Conservation (phyloP, 1,140 invertebrate species). For the Nasonia giraulti region DNA sequence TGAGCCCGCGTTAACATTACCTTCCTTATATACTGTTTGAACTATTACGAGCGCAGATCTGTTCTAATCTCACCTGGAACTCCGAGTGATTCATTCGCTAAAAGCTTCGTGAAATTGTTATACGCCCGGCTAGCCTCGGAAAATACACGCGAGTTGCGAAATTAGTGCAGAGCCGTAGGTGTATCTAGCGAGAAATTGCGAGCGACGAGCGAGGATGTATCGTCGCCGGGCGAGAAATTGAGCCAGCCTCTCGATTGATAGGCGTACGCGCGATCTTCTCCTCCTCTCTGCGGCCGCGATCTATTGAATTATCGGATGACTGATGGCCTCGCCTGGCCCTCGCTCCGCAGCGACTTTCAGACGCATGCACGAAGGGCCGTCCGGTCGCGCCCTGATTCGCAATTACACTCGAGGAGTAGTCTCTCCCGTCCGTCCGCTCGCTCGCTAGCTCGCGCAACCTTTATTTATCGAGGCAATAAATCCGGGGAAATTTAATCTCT, state of each 20-base stretch:
- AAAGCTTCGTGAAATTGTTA: too few species aligned
- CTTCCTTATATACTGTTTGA: too few species aligned
- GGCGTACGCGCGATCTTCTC: neutral
- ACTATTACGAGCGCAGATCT: too few species aligned
- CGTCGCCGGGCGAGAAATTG: conserved; percentile 24
- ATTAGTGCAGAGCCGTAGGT: neutral
- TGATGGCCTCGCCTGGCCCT: conserved; percentile 27
- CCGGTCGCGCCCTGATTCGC: neutral
- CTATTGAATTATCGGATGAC: conserved; percentile 46
- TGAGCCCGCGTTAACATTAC: neutral
- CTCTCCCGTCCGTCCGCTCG: too few species aligned
- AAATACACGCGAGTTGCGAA: neutral
- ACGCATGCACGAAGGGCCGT: neutral
- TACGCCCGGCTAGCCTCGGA: neutral
- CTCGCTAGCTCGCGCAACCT: neutral
- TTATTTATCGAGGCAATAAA: conserved; percentile 4
- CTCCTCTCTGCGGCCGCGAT: neutral
- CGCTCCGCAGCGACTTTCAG: neutral
- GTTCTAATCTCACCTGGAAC: too few species aligned
- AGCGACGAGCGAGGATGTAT: neutral
- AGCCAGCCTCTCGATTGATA: conserved; percentile 40
- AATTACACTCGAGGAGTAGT: neutral
- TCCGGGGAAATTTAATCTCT: neutral
- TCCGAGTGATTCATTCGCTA: too few species aligned
- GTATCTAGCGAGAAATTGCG: neutral